phyloP scores from a whole-genome alignment of 2,113 vertebrate species.

The Nettapus auritus region DNA sequence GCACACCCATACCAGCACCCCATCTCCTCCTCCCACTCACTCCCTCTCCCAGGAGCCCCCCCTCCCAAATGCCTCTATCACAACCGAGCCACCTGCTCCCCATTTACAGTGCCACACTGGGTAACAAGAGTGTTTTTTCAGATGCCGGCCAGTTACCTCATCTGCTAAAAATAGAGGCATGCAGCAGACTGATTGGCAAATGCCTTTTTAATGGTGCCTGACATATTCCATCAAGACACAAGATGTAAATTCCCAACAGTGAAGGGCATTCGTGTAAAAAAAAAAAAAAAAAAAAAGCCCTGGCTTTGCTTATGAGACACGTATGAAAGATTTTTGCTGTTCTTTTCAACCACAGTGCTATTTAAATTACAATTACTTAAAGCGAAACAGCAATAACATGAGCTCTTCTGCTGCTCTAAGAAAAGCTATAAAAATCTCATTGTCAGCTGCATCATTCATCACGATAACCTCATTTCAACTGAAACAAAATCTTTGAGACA shows the following conservation, averaged over 20 bases:
- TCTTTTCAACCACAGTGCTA: background rate
- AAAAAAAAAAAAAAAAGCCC: background rate
- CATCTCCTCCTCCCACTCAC: accelerated
- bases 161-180: conserved; percentile 37
- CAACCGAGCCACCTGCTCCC: background rate
- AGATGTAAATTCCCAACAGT: background rate
- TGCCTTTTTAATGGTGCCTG: background rate
- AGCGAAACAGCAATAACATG: conserved; percentile 1
- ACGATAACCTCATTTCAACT: conserved; percentile 10
- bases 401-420: conserved; percentile 22
- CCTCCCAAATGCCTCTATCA: background rate
- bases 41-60: background rate
- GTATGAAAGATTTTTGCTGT: background rate
- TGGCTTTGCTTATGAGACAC: background rate
- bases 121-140: background rate
- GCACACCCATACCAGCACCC: accelerated
- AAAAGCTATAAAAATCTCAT: conserved; percentile 50
- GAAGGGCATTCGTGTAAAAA: background rate
- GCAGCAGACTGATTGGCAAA: background rate
- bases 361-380: conserved; percentile 26
- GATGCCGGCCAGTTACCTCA: conserved; percentile 10
- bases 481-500: conserved; percentile 12
- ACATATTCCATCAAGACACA: background rate
- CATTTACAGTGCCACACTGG: background rate
- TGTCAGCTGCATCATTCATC: conserved; percentile 63